Evolutionary conservation across 2,797 vertebrate genomes (phyloP).

Genomic region (Lithobates pipiens): DNA sequence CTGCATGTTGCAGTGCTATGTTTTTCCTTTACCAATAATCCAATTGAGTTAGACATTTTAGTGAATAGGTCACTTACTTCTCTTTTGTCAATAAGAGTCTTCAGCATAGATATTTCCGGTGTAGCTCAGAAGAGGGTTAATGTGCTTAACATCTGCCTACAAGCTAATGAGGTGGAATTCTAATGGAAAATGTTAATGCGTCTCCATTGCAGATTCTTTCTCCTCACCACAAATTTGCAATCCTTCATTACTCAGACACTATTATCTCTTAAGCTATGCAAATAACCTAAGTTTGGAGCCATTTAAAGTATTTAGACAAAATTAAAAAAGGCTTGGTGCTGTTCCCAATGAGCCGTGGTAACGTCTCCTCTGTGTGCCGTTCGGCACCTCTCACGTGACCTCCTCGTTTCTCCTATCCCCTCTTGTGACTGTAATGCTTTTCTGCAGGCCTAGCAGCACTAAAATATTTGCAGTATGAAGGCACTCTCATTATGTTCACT

Average conservation of each 20-base stretch:
- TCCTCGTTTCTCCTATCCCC: constrained; percentile 33
- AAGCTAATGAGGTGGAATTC: constrained; percentile 63
- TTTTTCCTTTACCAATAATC: background rate
- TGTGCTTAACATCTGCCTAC: constrained; percentile 61
- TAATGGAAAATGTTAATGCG: constrained; percentile 60
- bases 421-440: constrained; percentile 53
- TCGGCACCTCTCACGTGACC: constrained; percentile 54
- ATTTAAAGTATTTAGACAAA: constrained; percentile 72
- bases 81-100: background rate
- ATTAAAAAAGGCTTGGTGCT: constrained; percentile 72
- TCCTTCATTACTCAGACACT: constrained; percentile 65
- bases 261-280: constrained; percentile 74
- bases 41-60: background rate
- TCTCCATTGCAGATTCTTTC: constrained; percentile 32
- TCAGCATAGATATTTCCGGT: constrained; percentile 24
- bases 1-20: background rate
- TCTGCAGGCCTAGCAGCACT: constrained; percentile 43
- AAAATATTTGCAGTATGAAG: background rate
- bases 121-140: constrained; percentile 53
- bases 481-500: constrained; percentile 43
- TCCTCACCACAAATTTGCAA: constrained; percentile 45
- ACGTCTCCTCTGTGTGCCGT: constrained; percentile 65
- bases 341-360: constrained; percentile 72
- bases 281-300: constrained; percentile 72
- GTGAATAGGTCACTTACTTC: background rate